Percentiles rank a stretch among this genome's conserved stretches.
Evolutionary conservation across 1,140 invertebrate genomes (phyloP).

Genomic region (Physella acuta): DNA sequence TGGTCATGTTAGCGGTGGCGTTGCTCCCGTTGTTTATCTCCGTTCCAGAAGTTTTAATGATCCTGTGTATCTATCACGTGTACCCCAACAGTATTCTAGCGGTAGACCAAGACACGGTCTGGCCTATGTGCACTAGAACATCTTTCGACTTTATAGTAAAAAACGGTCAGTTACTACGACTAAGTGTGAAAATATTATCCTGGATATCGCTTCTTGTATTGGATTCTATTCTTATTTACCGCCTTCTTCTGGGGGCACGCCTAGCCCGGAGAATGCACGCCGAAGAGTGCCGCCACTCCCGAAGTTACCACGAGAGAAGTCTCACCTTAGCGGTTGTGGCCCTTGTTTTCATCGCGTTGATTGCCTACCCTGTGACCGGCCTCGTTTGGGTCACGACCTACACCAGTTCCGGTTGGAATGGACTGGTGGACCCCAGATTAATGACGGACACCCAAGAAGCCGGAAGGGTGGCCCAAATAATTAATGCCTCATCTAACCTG

Average conservation of each 20-base stretch:
- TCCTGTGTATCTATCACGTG: background rate
- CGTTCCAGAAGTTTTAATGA: background rate
- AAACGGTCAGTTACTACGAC: background rate
- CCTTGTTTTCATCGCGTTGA: background rate
- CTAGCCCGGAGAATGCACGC: background rate
- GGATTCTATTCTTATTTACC: constrained; percentile 4
- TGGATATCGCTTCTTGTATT: constrained; percentile 10
- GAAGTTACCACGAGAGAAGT: constrained; percentile 6
- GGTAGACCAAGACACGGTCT: background rate
- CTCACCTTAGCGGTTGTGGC: background rate
- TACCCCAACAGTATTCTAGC: background rate
- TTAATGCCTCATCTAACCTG: constrained; percentile 1
- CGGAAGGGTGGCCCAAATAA: background rate
- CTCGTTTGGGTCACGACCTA: background rate
- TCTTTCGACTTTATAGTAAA: background rate
- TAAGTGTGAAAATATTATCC: background rate
- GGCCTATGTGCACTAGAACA: background rate
- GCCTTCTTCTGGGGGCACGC: background rate
- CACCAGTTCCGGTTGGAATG: background rate
- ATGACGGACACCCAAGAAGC: background rate
- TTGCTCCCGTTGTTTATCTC: background rate
- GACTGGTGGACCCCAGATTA: background rate
- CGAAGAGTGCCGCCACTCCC: background rate
- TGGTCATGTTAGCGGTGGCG: background rate
- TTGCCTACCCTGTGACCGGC: constrained; percentile 5